Conservation (phyloP, 2,888 invertebrate genomes). For the Tetheella fluctuosa region DNA sequence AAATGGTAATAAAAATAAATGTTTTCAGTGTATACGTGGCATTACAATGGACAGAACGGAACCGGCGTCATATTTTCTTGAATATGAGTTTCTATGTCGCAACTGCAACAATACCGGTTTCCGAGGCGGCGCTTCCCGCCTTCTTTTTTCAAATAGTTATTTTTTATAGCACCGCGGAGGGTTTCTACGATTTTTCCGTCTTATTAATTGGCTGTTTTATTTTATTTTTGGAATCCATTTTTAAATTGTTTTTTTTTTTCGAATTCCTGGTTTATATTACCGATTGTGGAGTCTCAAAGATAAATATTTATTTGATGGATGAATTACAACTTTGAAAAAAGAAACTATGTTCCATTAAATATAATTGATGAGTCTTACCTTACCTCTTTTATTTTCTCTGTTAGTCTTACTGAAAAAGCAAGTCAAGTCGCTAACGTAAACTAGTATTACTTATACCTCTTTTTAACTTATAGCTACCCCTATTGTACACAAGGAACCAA, state of each 20-base stretch:
- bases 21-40: slow-evolving; percentile 42
- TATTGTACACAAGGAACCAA: slow-evolving; percentile 31
- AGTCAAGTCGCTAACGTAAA: background rate
- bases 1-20: slow-evolving; percentile 52
- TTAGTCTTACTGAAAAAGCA: too few relatives aligned
- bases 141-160: slow-evolving; percentile 29
- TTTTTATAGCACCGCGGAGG: slow-evolving; percentile 23
- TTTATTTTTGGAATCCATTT: slow-evolving; percentile 21
- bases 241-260: background rate
- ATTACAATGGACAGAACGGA: slow-evolving; percentile 46
- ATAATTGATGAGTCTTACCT: too few relatives aligned
- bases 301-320: too few relatives aligned
- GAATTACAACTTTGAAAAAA: too few relatives aligned
- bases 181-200: slow-evolving; percentile 29
- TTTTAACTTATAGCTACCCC: slow-evolving; percentile 20
- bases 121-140: slow-evolving; percentile 48
- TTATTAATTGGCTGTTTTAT: slow-evolving; percentile 24
- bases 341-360: too few relatives aligned
- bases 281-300: too few relatives aligned
- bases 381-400: too few relatives aligned
- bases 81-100: slow-evolving; percentile 46
- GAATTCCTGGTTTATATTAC: background rate
- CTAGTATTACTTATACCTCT: slow-evolving; percentile 10
- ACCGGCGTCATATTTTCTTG: slow-evolving; percentile 63
- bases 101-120: slow-evolving; percentile 50